A percentile compares a stretch with the other conserved stretches of the same genome.
These are phyloP conservation scores for Drosophila parthenogenetica DNA, from an alignment of 2,888 invertebrate genomes.

Conservation along the genomic window DNA sequence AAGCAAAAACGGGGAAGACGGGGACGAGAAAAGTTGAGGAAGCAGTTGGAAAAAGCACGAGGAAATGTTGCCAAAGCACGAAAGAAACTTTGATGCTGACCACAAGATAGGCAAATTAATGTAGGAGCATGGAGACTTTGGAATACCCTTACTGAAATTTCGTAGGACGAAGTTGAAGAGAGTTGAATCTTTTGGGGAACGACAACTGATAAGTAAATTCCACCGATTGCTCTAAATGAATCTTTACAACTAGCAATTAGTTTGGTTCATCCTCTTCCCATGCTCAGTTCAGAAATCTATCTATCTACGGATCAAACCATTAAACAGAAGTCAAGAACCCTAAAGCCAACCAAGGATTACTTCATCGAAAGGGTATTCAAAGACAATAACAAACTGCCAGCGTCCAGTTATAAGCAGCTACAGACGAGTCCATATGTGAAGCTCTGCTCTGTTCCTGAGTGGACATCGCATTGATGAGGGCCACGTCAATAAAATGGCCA, in stretches of 20 bases:
- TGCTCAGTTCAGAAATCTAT: too few relatives aligned
- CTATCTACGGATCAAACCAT: too few relatives aligned
- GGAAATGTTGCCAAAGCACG: conserved; percentile 53
- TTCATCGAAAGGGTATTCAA: conserved; percentile 32
- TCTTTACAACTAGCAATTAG: too few relatives aligned
- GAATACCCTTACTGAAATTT: conserved; percentile 29
- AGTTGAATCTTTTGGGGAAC: too few relatives aligned
- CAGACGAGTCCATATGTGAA: conserved; percentile 50
- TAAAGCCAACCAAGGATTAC: not conserved
- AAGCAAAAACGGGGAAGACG: not conserved
- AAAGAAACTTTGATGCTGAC: conserved; percentile 55
- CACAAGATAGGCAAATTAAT: conserved; percentile 30
- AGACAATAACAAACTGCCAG: conserved; percentile 5
- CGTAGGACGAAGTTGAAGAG: too few relatives aligned
- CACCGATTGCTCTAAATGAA: too few relatives aligned
- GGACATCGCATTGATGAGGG: conserved; percentile 59
- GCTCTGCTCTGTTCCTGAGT: conserved; percentile 25
- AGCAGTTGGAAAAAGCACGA: conserved; percentile 40
- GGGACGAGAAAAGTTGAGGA: not conserved
- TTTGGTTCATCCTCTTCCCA: too few relatives aligned
- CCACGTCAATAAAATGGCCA: conserved; percentile 36
- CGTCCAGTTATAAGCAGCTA: conserved; percentile 14
- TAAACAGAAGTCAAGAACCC: too few relatives aligned
- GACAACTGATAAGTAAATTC: too few relatives aligned
- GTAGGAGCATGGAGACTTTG: not conserved